These are phyloP conservation scores for Tetraodon nigroviridis DNA, from an alignment of 2,113 vertebrate genomes.

Conservation along the genomic window DNA sequence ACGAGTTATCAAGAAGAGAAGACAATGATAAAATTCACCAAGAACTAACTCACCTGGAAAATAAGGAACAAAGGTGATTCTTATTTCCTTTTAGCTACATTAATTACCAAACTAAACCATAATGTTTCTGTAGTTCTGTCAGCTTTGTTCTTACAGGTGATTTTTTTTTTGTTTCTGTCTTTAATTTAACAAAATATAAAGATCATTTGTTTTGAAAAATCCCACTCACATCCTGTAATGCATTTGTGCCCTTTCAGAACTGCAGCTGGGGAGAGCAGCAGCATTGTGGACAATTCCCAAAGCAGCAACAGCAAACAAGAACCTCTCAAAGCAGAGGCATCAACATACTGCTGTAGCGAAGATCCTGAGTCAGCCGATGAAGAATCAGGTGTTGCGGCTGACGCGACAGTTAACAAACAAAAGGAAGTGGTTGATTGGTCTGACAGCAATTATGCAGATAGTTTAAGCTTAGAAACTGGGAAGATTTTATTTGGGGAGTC, in stretches of 20 bases:
- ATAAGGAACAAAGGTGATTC: conserved; percentile 35
- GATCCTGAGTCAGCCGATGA: background rate
- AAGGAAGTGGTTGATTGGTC: conserved; percentile 8
- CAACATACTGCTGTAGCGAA: background rate
- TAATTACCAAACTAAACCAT: no score
- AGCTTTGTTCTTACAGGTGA: background rate
- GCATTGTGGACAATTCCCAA: background rate
- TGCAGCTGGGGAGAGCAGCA: conserved; percentile 3
- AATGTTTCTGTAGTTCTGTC: no score
- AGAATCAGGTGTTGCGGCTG: background rate
- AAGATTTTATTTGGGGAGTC: background rate
- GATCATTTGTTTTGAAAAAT: no score
- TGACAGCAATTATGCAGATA: background rate
- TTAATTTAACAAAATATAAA: background rate
- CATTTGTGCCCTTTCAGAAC: conserved; percentile 22
- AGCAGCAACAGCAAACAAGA: conserved; percentile 8
- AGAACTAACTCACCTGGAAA: conserved; percentile 18
- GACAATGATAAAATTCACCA: conserved; percentile 17
- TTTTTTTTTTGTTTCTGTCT: background rate
- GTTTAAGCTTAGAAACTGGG: background rate
- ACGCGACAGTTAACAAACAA: background rate
- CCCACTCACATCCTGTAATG: background rate
- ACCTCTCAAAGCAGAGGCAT: conserved; percentile 5
- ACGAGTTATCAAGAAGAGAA: conserved; percentile 14
- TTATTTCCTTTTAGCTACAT: background rate